A percentile compares a stretch with the other conserved stretches of the same genome.
phyloP scores from a whole-genome alignment of 2,888 invertebrate species.

The Salpingus planirostris region DNA sequence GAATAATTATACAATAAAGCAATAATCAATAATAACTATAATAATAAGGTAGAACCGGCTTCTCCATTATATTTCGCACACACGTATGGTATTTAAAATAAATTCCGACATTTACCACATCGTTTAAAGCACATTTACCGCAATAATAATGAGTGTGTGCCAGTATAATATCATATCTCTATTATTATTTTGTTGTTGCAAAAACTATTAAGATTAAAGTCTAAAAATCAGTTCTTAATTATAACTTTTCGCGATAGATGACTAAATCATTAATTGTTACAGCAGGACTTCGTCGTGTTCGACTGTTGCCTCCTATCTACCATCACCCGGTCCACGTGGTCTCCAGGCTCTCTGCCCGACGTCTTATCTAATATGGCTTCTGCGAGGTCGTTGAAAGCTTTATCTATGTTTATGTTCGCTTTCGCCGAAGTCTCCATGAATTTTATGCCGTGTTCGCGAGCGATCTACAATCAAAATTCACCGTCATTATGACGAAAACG shows the following conservation, averaged over 20 bases:
- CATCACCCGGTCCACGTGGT: constrained; percentile 58
- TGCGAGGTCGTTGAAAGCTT: constrained; percentile 89
- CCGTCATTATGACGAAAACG: not conserved
- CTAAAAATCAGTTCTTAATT: constrained; percentile 24
- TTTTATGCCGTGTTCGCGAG: constrained; percentile 87
- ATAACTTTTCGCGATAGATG: constrained; percentile 8
- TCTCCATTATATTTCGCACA: too few relatives aligned
- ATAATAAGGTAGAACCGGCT: too few relatives aligned
- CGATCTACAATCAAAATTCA: constrained; percentile 58
- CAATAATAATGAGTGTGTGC: too few relatives aligned
- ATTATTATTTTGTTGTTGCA: not conserved
- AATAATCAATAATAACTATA: too few relatives aligned
- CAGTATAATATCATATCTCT: too few relatives aligned
- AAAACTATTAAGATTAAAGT: too few relatives aligned
- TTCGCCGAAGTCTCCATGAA: constrained; percentile 99
- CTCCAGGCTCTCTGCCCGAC: constrained; percentile 69
- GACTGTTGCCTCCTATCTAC: constrained; percentile 64
- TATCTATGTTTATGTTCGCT: constrained; percentile 93
- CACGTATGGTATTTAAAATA: too few relatives aligned
- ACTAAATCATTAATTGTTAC: constrained; percentile 26
- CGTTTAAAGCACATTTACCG: too few relatives aligned
- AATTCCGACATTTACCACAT: too few relatives aligned
- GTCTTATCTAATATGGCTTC: constrained; percentile 92
- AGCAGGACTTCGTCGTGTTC: constrained; percentile 53
- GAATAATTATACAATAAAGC: too few relatives aligned